Conservation (phyloP, 2,113 vertebrate species). For the Leptocoma aspasia region DNA sequence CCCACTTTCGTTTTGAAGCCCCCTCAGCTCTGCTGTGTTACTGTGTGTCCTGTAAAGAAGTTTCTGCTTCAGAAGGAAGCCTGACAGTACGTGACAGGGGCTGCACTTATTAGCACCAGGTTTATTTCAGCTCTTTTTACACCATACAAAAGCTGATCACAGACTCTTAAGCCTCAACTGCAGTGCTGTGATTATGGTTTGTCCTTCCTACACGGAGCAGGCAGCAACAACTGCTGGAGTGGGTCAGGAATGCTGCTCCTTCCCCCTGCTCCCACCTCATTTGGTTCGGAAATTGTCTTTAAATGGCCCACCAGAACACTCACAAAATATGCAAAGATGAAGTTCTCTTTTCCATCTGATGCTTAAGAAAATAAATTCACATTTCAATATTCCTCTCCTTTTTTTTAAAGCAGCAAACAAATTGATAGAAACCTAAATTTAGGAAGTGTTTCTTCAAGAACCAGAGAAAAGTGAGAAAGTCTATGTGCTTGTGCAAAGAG, state of each 20-base stretch:
- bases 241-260: background rate
- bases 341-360: slow-evolving; percentile 34
- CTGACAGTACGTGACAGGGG: background rate
- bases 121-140: background rate
- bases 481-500: slow-evolving; percentile 17
- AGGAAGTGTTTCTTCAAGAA: slow-evolving; percentile 42
- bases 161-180: background rate
- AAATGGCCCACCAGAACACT: background rate
- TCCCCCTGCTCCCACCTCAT: background rate
- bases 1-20: background rate
- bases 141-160: background rate
- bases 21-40: background rate
- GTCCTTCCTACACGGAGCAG: background rate
- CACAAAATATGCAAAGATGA: background rate
- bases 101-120: slow-evolving; percentile 44
- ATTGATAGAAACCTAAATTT: slow-evolving; percentile 43
- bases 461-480: slow-evolving; percentile 33
- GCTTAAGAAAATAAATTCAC: slow-evolving; percentile 57
- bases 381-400: slow-evolving; percentile 15
- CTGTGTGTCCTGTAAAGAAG: background rate
- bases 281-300: background rate
- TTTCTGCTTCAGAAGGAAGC: slow-evolving; percentile 9
- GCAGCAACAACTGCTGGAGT: background rate
- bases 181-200: background rate
- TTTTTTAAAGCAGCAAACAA: slow-evolving; percentile 39